Base-by-base conservation (phyloP, 2,797 vertebrate genomes). In the Poeciliopsis presidionis region DNA sequence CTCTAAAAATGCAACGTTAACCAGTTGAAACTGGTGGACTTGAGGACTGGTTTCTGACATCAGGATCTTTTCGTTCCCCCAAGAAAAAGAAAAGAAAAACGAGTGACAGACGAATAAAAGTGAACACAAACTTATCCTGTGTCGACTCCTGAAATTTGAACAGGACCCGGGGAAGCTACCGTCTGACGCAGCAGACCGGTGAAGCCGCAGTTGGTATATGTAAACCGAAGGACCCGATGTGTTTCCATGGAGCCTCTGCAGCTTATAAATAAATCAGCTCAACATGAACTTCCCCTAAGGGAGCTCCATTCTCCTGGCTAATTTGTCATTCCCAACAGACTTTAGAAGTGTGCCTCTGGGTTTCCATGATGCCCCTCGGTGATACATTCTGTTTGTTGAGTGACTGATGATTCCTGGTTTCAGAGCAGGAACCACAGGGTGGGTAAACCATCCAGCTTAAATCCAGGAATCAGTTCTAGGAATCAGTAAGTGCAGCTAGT, bases 331-430 rank as follows among this genome's bases (percentile, higher is more conserved):
- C 81, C 20, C 78, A 61, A 5, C 78, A 36, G 74, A 86, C 73
- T 78, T 8, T 28, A 9, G 7, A 63, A 47, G 55, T 75, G 33
- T 28, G 41, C 41, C n/a, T 72, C n/a, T 30, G 69, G 73, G 77
- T 61, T 80, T 79, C 79, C 57, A 59, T 55, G 45, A 75, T 72
- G 51, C 70, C 30, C 36, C 78, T 55, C 51, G 82, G 75, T 73
- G 67, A 71, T 3, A 76, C 55, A 69, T 63, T 20, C 14, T 76
- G 90, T 92, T 89, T 88, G 82, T 80, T 2, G 74, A 83, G 82
- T 92, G 88, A 91, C 72, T 88, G 80, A 91, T 87, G 73, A 79
- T 74, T 73, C 73, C 69, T 78, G 81, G 70, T 83, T 73, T 55
- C 72, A 55, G 63, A 78, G 78, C 14, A 13, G 46, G 73, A 84